Conservation (phyloP, 2,797 vertebrate species). For the Pampus argenteus region DNA sequence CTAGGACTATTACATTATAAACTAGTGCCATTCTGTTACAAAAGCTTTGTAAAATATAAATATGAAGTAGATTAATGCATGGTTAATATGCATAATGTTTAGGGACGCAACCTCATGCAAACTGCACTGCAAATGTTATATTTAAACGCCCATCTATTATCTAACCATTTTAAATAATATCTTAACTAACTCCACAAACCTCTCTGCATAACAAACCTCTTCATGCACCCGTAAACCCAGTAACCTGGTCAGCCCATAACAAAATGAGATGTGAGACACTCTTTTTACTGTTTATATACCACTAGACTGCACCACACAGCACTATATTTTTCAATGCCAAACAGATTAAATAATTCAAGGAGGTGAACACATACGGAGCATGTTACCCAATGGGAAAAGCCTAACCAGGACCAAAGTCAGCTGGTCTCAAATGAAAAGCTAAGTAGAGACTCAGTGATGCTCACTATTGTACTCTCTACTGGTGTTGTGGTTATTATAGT, state of each 20-base stretch:
- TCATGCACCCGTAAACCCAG: background rate
- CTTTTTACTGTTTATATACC: background rate
- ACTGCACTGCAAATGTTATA: conserved; percentile 16
- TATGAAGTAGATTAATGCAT: background rate
- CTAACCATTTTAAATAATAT: conserved; percentile 24
- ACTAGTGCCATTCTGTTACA: background rate
- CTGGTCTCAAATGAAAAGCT: conserved; percentile 2
- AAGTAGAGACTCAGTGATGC: conserved; percentile 21
- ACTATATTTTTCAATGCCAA: conserved; percentile 4
- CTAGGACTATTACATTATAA: background rate
- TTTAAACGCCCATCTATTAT: background rate
- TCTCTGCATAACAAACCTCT: conserved; percentile 1
- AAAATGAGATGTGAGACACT: background rate
- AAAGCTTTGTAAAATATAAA: conserved; percentile 1
- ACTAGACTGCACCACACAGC: background rate
- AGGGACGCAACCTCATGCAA: background rate
- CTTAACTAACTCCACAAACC: accelerated
- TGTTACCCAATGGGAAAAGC: conserved; percentile 14
- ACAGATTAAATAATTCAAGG: conserved; percentile 45
- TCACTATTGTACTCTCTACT: too few species aligned
- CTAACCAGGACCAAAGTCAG: conserved; percentile 1
- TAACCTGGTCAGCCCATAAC: background rate
- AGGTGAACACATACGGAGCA: conserved; percentile 3
- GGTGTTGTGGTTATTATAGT: conserved; percentile 25
- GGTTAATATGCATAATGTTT: background rate